Conservation (phyloP, 1,140 invertebrate genomes). For the Acromyrmex heyeri region DNA sequence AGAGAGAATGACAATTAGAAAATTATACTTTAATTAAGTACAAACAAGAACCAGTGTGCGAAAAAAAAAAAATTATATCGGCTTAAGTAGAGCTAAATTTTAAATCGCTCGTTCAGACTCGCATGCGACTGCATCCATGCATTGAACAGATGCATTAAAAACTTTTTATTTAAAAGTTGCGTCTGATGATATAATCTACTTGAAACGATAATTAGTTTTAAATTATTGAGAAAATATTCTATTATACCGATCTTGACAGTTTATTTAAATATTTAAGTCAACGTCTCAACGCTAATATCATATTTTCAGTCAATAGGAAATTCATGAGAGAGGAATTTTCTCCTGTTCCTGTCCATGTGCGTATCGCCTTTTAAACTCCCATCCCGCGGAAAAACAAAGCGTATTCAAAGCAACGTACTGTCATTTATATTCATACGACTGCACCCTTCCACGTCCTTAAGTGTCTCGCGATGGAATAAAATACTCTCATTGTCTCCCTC, state of each 20-base stretch:
- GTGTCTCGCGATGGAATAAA: conserved; percentile 72
- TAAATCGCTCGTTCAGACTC: conserved; percentile 18
- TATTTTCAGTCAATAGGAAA: conserved; percentile 54
- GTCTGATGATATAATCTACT: background rate
- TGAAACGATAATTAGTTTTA: background rate
- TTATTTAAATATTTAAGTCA: conserved; percentile 40
- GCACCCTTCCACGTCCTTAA: conserved; percentile 62
- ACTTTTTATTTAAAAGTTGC: background rate
- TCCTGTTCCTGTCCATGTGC: conserved; percentile 3
- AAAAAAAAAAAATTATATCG: background rate
- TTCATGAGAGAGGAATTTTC: conserved; percentile 43
- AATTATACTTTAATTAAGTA: conserved; percentile 54
- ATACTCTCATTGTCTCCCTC: conserved; percentile 62
- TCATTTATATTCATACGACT: conserved; percentile 73
- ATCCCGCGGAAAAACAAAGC: conserved; percentile 67
- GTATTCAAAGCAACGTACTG: conserved; percentile 72
- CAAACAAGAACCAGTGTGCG: conserved; percentile 5
- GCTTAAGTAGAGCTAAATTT: conserved; percentile 36
- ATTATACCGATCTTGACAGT: background rate
- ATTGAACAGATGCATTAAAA: background rate
- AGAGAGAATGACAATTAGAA: conserved; percentile 37
- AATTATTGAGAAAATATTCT: background rate
- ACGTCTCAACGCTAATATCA: conserved; percentile 6
- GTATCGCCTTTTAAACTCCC: conserved; percentile 71
- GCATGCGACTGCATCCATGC: background rate